Percentiles rank a stretch among this genome's conserved stretches.
Conservation (phyloP, 53 echinoderm and acorn worm genomes). For the Actinopyga echinites region DNA sequence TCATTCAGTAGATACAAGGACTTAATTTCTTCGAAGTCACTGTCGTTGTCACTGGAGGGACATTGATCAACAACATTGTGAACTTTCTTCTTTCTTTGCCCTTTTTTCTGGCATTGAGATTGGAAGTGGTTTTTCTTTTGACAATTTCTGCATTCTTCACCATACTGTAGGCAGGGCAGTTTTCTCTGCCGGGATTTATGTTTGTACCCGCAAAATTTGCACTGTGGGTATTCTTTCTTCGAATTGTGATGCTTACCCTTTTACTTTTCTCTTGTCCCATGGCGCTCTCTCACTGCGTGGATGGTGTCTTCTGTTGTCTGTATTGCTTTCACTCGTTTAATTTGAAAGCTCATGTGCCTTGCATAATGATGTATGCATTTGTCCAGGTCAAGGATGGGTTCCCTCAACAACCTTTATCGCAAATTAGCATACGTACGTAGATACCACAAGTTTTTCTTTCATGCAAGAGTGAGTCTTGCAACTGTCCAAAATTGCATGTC, state of each 20-base stretch:
- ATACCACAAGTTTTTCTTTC: constrained; percentile 55
- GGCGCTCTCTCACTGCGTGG: constrained; percentile 12
- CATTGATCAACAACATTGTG: constrained; percentile 10
- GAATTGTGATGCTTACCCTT: neutral
- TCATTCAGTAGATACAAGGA: neutral
- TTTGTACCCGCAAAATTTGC: constrained; percentile 53
- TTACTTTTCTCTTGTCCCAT: neutral
- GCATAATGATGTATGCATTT: constrained; percentile 30
- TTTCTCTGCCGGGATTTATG: constrained; percentile 38
- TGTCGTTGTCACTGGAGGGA: neutral
- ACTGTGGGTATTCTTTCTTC: neutral
- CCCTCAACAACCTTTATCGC: constrained; percentile 49
- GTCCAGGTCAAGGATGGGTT: neutral
- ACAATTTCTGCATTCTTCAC: constrained; percentile 43
- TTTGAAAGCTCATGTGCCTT: constrained; percentile 44
- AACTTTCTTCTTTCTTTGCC: neutral
- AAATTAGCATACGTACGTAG: neutral
- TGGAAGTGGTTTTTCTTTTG: constrained; percentile 47
- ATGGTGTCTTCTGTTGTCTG: constrained; percentile 15
- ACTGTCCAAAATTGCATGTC: constrained; percentile 47
- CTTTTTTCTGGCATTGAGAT: constrained; percentile 7
- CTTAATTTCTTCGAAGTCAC: constrained; percentile 1
- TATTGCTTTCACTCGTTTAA: constrained; percentile 5
- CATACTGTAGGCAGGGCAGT: constrained; percentile 55
- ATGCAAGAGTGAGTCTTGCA: constrained; percentile 32